phyloP scores from a whole-genome alignment of 2,113 vertebrate species.

The Ailuropoda melanoleuca region DNA sequence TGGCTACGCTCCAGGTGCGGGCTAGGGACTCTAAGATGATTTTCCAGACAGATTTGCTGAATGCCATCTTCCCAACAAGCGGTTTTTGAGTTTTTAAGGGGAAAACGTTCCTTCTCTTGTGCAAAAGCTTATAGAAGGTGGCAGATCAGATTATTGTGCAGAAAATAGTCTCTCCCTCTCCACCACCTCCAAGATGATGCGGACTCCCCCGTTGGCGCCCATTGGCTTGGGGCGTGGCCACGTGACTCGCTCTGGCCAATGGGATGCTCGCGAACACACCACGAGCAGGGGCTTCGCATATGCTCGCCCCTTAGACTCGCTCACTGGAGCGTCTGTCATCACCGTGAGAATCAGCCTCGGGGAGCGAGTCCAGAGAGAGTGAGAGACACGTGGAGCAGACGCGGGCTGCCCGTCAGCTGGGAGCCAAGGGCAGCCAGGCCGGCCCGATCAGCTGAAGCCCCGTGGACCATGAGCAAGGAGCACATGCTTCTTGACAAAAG shows the following conservation, averaged over 20 bases:
- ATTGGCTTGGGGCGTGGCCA: fast-evolving
- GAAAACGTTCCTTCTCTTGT: neutral
- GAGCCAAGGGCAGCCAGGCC: too few species aligned
- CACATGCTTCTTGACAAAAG: fast-evolving
- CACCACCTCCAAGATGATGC: fast-evolving
- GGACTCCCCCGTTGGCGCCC: fast-evolving
- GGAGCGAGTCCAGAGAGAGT: neutral
- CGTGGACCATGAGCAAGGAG: fast-evolving
- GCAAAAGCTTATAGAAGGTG: neutral
- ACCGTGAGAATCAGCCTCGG: fast-evolving
- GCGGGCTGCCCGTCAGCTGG: neutral
- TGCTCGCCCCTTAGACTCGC: too few species aligned
- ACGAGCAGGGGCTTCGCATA: fast-evolving
- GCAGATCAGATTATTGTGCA: too few species aligned
- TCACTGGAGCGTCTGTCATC: fast-evolving
- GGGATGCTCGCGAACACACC: fast-evolving
- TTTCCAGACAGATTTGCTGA: neutral
- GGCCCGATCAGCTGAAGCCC: neutral
- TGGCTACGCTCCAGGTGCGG: neutral
- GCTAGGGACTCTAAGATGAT: neutral
- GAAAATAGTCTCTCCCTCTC: neutral
- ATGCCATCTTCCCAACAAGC: neutral
- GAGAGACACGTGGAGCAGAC: fast-evolving
- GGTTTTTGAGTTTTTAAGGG: neutral
- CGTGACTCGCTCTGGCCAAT: fast-evolving